phyloP scores from a whole-genome alignment of 1,140 invertebrate genomes.

The Scaptodrosophila lebanonensis region DNA sequence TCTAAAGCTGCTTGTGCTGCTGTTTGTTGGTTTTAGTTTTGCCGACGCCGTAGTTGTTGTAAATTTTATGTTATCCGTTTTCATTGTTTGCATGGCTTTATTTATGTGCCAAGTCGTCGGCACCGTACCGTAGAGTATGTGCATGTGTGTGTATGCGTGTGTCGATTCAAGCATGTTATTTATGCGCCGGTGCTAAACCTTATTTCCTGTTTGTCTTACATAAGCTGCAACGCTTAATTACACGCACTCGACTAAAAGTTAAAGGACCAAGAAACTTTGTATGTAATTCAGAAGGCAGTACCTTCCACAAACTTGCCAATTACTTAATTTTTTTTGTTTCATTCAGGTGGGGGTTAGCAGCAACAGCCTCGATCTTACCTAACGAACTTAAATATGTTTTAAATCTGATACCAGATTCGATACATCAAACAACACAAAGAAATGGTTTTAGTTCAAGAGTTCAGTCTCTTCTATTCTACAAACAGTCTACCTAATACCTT shows the following conservation, averaged over 20 bases:
- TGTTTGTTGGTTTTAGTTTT: constrained; percentile 35
- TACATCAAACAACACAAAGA: no score
- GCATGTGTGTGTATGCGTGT: constrained; percentile 10
- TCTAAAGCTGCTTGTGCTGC: constrained; percentile 12
- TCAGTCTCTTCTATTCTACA: no score
- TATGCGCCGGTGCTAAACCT: constrained; percentile 70
- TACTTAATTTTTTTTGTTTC: no score
- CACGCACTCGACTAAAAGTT: constrained; percentile 41
- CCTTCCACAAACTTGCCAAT: no score
- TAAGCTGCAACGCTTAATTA: constrained; percentile 72
- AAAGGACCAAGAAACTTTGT: constrained; percentile 24
- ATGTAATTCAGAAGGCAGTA: no score
- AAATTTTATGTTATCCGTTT: constrained; percentile 74
- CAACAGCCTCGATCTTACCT: no score
- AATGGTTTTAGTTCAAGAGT: no score
- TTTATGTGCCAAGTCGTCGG: constrained; percentile 48
- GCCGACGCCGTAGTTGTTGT: constrained; percentile 48
- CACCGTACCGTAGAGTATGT: constrained; percentile 7
- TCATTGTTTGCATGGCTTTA: constrained; percentile 65
- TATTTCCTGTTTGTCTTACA: constrained; percentile 73
- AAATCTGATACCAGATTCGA: no score
- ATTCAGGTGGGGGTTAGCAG: no score
- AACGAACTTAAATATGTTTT: no score
- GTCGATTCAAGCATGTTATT: constrained; percentile 56
- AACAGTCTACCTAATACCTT: no score